Evolutionary conservation across 2,888 invertebrate genomes (phyloP), one percentile per base, ranked within the genome.

Genomic region (Andrena camellia): DNA sequence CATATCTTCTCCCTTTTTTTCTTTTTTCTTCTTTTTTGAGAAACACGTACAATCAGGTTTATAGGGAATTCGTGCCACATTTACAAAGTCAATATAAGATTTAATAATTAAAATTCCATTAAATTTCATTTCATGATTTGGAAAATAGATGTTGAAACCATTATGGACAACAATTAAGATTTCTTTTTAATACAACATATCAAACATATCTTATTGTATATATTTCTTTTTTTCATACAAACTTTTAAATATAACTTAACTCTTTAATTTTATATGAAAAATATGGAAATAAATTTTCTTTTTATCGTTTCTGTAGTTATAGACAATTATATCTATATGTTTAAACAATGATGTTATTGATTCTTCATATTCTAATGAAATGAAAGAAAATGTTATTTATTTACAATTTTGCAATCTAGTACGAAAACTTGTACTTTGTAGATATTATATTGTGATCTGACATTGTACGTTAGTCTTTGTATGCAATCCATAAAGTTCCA

Each of bases 51-150:
- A 89, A 82, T 59, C 78, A 74, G 81, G 76, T 67, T 81, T 78
- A 72, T 76, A 88, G 86, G 87, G 54, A 87, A 84, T 64, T 77
- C 89, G 89, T 89, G 88, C 85, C 78, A 81, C 80, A 72, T 70
- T 83, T 52, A 71, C 66, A 42, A 70, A 75, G 60, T 83, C 59
- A 62, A 42, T 73, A 59, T 70, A 73, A 84, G 76, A 72, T 75
- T 81, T 63, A 67, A 73, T 54, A 81, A 72, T 69, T 35, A 23
- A 63, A 26, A 67, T 66, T 60, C 42, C 23, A 31, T 23, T 35
- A 35, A 64, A 26, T 59, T 74, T 50, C 23, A 26, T 26, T 2
- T 8, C 54, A 42, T 66, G 52, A 66, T 64, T 54, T 52, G 2
- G 13, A 57, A 73, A 35, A 26, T 1, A 42, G 57, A 66, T 50